phyloP scores from a whole-genome alignment of 2,888 invertebrate genomes.

The Pheosia gnoma region DNA sequence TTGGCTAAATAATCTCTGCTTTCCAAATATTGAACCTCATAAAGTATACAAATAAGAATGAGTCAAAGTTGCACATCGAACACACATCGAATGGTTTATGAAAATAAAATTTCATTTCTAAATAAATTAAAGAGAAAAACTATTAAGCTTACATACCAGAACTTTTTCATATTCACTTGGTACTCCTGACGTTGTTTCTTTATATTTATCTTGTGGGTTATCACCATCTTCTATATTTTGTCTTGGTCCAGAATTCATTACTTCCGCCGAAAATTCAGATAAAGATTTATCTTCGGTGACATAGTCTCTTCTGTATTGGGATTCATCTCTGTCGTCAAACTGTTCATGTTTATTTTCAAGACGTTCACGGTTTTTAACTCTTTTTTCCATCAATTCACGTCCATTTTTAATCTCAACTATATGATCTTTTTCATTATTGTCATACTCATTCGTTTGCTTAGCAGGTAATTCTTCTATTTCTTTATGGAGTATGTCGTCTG shows the following conservation, averaged over 20 bases:
- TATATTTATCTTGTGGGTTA: constrained; percentile 24
- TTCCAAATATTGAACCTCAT: background rate
- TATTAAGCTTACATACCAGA: constrained; percentile 39
- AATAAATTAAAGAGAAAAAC: too few species aligned
- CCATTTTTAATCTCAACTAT: constrained; percentile 19
- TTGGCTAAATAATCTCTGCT: background rate
- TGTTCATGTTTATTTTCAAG: background rate
- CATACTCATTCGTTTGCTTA: constrained; percentile 5
- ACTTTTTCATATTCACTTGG: constrained; percentile 32
- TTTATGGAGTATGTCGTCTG: constrained; percentile 35
- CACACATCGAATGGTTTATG: too few species aligned
- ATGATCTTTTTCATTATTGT: constrained; percentile 12
- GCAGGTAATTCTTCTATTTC: constrained; percentile 9
- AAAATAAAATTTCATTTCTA: too few species aligned
- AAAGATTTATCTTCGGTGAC: constrained; percentile 55
- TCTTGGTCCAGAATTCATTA: constrained; percentile 19
- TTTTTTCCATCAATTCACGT: constrained; percentile 9
- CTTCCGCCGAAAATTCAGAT: constrained; percentile 66
- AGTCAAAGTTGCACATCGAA: too few species aligned
- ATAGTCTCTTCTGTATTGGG: background rate
- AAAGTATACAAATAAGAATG: too few species aligned
- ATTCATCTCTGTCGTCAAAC: background rate
- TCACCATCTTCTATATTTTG: constrained; percentile 9
- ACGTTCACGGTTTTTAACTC: background rate
- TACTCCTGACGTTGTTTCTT: constrained; percentile 30